phyloP scores from a whole-genome alignment of 2,888 invertebrate genomes.

The Acanthopleura granulata region DNA sequence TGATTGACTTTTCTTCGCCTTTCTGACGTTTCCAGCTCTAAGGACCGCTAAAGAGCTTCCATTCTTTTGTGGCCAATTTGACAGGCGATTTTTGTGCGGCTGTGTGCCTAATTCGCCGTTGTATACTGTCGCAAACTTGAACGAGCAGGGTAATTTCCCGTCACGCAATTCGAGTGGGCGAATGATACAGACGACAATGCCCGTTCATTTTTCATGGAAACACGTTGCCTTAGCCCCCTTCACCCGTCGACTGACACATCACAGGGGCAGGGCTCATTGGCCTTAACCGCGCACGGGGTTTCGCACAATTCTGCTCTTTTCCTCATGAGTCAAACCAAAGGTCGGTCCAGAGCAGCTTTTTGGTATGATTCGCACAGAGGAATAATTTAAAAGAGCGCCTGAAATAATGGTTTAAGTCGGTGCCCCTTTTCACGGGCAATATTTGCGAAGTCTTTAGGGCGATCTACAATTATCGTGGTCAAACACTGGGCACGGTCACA shows the following conservation, averaged over 20 bases:
- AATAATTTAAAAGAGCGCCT: constrained; percentile 8
- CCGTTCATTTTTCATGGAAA: neutral
- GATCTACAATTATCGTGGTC: neutral
- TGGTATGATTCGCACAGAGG: neutral
- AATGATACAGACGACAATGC: neutral
- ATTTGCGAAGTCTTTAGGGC: constrained; percentile 15
- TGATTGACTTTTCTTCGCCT: constrained; percentile 12
- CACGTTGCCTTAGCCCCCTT: neutral
- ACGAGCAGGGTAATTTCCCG: constrained; percentile 8
- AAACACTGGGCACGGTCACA: neutral
- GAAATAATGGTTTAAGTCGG: constrained; percentile 7
- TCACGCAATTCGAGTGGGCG: neutral
- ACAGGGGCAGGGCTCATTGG: neutral
- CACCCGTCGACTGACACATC: too few species aligned
- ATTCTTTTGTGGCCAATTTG: constrained; percentile 14
- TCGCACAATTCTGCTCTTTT: neutral
- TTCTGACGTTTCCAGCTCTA: neutral
- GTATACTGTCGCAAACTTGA: constrained; percentile 5
- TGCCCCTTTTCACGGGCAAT: constrained; percentile 1
- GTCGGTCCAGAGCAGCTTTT: neutral
- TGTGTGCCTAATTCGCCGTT: neutral
- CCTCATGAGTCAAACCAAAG: neutral
- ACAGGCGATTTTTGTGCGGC: neutral
- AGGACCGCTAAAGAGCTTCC: constrained; percentile 3
- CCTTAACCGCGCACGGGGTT: neutral